Conservation (phyloP, 2,113 vertebrate genomes). For the Pachycephala philippinensis region DNA sequence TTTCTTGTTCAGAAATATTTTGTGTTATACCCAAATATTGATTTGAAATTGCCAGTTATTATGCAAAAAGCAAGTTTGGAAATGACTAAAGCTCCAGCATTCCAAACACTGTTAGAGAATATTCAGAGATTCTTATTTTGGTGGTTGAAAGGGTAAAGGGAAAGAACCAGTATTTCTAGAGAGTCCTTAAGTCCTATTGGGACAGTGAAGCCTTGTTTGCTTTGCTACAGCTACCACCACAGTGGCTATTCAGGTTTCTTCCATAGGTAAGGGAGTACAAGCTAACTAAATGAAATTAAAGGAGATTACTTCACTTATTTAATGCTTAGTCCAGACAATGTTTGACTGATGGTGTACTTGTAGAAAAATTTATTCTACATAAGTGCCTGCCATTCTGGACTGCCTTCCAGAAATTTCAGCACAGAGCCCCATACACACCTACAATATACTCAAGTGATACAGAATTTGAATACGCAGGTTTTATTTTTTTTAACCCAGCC, state of each 20-base stretch:
- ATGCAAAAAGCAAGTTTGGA: neutral
- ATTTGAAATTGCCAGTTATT: neutral
- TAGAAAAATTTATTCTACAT: neutral
- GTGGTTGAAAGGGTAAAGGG: neutral
- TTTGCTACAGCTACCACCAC: neutral
- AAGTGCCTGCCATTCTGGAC: neutral
- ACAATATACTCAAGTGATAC: neutral
- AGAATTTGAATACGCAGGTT: neutral
- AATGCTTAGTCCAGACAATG: neutral
- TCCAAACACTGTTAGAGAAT: neutral
- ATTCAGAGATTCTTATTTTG: neutral
- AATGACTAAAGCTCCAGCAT: neutral
- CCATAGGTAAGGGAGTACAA: accelerated
- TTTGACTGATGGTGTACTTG: neutral
- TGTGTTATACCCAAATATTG: neutral
- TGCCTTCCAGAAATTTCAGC: neutral
- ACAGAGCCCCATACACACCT: neutral
- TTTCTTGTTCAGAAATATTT: neutral
- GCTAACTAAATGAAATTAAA: neutral
- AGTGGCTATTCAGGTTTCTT: neutral
- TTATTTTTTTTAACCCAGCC: neutral
- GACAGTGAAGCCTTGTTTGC: neutral
- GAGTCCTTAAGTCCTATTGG: neutral
- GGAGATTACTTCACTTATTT: neutral
- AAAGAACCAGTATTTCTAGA: neutral